These are phyloP conservation scores for Hestina assimilis DNA, from an alignment of 1,140 invertebrate genomes.

Conservation along the genomic window DNA sequence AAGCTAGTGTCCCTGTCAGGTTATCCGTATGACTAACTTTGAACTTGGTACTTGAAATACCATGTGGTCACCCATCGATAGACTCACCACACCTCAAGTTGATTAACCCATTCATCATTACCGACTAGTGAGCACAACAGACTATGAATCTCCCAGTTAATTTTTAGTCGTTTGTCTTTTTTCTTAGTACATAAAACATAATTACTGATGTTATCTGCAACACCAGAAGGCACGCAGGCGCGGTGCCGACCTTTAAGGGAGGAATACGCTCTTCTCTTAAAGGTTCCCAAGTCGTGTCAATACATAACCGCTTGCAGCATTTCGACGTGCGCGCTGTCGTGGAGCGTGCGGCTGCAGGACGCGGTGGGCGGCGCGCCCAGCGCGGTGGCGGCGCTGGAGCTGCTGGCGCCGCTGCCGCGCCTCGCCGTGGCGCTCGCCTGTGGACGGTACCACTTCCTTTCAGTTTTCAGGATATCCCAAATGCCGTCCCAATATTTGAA, in stretches of 20 bases:
- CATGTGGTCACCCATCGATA: too few species aligned
- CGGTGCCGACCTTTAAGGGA: too few species aligned
- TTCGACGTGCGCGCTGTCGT: slow-evolving; percentile 41
- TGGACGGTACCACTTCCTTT: slow-evolving; percentile 35
- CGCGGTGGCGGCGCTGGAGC: slow-evolving; percentile 38
- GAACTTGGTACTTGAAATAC: too few species aligned
- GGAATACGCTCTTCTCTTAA: not conserved
- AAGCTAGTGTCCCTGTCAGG: too few species aligned
- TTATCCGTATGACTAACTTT: too few species aligned
- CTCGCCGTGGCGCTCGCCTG: slow-evolving; percentile 50
- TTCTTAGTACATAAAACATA: not conserved
- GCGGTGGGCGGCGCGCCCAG: slow-evolving; percentile 50
- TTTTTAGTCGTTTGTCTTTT: too few species aligned
- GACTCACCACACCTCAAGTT: too few species aligned
- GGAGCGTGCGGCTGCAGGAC: slow-evolving; percentile 47
- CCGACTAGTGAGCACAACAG: too few species aligned
- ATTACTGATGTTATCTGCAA: not conserved
- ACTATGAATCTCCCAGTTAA: too few species aligned
- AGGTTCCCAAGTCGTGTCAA: not conserved
- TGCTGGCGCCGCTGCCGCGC: slow-evolving; percentile 35
- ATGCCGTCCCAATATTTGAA: too few species aligned
- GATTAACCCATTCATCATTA: too few species aligned
- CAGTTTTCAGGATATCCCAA: not conserved
- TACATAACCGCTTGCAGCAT: slow-evolving; percentile 28
- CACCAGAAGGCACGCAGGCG: too few species aligned